Evolutionary conservation across 2,797 vertebrate species (phyloP), one percentile per base, ranked within the genome.

Genomic region (Helostoma temminkii): DNA sequence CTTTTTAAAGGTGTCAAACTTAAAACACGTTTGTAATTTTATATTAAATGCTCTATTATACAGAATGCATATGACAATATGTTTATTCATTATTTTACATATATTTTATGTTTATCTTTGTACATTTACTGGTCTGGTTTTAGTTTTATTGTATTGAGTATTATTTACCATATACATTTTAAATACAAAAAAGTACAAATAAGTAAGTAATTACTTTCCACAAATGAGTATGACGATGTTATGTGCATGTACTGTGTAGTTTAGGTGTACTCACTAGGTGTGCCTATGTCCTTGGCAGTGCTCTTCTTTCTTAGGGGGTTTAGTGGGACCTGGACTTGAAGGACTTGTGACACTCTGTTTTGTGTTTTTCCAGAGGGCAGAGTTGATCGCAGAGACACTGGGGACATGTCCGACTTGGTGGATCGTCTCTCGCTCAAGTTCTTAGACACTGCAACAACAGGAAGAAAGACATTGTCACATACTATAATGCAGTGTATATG

Each of bases 311-410:
- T 91, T 3, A 96, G 89, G 1, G 96, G 96, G 78, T 97, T 95
- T 59, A 98, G 92, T 57, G 96, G 96, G 66, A 98, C 97, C 50
- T 96, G 95, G 37, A 97, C 96, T 80, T 97, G 97, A 0, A 98
- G 95, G 36, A 96, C 96, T 89, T 98, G 97, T 57, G 96, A 98
- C 73, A 96, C 96, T 72, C 97, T 86, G 92, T 97, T 96, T 28
- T 97, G 95, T 14, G 92, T 74, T 90, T 96, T 97, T 22, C 92
- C 74, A 0, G 92, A 89, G 12, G 95, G 95, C 73, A 95, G 89
- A 36, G 92, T 46, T 0, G 97, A 96, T 9, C 97, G 95, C 85
- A 96, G 63, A 30, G 96, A 96, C 69, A 96, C 94, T 0, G 97
- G 97, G 73, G 97, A 98, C 96, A 97, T 96, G 89, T 99, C 97